Conservation (phyloP, 92 coral and sea anemone species). For the Porites rus region DNA sequence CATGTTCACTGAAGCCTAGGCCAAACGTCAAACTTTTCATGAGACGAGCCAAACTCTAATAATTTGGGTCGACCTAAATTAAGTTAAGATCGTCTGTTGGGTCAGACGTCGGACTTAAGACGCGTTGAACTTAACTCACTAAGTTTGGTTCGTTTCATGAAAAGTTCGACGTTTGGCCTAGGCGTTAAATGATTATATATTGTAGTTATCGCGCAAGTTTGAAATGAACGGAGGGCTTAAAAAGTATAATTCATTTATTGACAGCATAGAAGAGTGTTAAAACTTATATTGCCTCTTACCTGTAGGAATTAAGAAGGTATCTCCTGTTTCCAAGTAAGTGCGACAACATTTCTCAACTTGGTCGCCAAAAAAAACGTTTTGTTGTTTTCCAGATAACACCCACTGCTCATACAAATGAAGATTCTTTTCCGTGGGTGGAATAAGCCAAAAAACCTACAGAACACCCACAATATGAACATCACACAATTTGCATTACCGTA, state of each 20-base stretch:
- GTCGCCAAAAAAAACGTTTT: conserved; percentile 97
- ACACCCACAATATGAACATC: background rate
- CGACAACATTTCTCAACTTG: conserved; percentile 94
- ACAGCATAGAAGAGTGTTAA: background rate
- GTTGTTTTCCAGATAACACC: conserved; percentile 99
- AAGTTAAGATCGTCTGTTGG: too few species aligned
- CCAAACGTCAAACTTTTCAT: too few species aligned
- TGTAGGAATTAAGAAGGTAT: conserved; percentile 97
- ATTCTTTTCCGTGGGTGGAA: conserved; percentile 93
- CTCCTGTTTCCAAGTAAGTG: conserved; percentile 79
- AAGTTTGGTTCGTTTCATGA: too few species aligned
- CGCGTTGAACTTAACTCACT: too few species aligned
- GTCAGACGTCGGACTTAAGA: too few species aligned
- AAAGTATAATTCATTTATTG: background rate
- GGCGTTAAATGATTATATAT: too few species aligned
- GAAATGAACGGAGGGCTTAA: too few species aligned
- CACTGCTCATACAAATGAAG: conserved; percentile 89
- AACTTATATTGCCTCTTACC: conserved; percentile 52
- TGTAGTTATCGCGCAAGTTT: too few species aligned
- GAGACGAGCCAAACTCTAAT: too few species aligned
- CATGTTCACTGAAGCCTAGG: too few species aligned
- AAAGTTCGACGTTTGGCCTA: too few species aligned
- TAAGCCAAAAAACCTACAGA: conserved; percentile 92
- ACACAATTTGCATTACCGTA: background rate
- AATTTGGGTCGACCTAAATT: too few species aligned